Evolutionary conservation across 2,113 vertebrate species (phyloP), one percentile per base, ranked within the genome.

Genomic region (Takifugu flavidus): DNA sequence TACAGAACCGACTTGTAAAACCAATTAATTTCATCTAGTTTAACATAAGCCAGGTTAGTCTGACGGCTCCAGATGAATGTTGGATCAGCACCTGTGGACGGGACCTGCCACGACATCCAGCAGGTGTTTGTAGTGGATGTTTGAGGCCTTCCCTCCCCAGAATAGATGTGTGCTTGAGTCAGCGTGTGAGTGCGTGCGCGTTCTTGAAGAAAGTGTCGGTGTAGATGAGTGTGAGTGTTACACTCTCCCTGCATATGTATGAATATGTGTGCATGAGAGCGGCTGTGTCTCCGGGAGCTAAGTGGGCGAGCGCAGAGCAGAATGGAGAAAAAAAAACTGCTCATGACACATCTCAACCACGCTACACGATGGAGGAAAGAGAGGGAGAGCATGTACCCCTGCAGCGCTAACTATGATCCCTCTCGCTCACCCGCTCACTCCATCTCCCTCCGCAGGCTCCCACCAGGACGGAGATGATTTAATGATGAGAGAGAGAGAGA

Each of bases 321-420:
- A 65, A 25, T n/a, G n/a, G 7, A 49, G 20, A 49, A 20, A 20
- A 49, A 49, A 72, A 72, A 69, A 78, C 81, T 70, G 81, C 78
- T 88, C 78, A 73, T 86, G 85, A 84, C 85, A 86, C 77, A 82
- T 87, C 85, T 87, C 85, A 72, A 68, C 75, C 77, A 72, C 82
- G 60, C 81, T 85, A 86, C 85, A 78, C 70, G 78, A 64, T 55
- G 67, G 75, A 79, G 68, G 74, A 79, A 75, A 78, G 82, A 69
- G 82, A 69, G 82, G 62, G 78, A 67, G 80, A 84, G 75, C 89
- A 72, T 90, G 85, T 87, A 79, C 73, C 86, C 88, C 88, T 88
- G 83, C 80, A 90, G 88, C 86, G 79, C 70, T 77, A 80, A 85
- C 83, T 87, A 79, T 84, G 87, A 87, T 88, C 84, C 80, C 79